Percentiles rank a stretch among this genome's conserved stretches.
phyloP scores from a whole-genome alignment of 64 coral and sea anemone species.

The Cladopsammia gracilis region DNA sequence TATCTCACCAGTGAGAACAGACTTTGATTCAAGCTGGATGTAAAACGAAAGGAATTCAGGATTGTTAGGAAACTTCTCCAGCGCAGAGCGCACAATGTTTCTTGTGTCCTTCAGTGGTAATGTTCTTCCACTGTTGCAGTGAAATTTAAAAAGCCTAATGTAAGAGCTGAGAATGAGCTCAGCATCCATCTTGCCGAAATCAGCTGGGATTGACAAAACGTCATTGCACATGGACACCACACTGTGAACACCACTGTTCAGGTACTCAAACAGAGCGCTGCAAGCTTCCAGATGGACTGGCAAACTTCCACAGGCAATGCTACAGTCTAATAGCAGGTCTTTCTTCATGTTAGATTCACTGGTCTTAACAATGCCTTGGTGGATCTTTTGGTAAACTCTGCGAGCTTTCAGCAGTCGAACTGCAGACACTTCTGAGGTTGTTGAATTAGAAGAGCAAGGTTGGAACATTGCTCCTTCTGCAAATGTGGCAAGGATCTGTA shows the following conservation, averaged over 20 bases:
- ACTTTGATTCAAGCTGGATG: conserved; percentile 81
- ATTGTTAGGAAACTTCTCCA: conserved; percentile 82
- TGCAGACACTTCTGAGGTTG: conserved; percentile 37
- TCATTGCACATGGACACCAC: conserved; percentile 57
- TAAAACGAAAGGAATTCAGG: conserved; percentile 83
- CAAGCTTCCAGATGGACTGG: conserved; percentile 78
- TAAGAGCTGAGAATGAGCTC: conserved; percentile 76
- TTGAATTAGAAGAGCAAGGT: background rate
- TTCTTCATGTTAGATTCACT: background rate
- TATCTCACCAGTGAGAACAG: conserved; percentile 72
- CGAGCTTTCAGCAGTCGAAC: conserved; percentile 81
- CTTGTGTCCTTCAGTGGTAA: conserved; percentile 78
- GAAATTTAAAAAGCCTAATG: conserved; percentile 72
- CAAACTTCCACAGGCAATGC: conserved; percentile 38
- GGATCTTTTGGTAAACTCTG: conserved; percentile 61
- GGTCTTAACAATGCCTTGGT: background rate
- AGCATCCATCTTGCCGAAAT: conserved; percentile 18
- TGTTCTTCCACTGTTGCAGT: conserved; percentile 4
- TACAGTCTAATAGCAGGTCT: background rate
- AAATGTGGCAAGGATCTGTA: conserved; percentile 68
- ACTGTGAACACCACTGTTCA: conserved; percentile 76
- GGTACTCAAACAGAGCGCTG: conserved; percentile 80
- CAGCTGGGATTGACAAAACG: conserved; percentile 24
- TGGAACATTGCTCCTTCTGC: conserved; percentile 72
- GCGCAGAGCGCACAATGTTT: conserved; percentile 36